These are phyloP conservation scores for Sebastes wilsoni DNA, from an alignment of 2,797 vertebrate species.

Conservation along the genomic window DNA sequence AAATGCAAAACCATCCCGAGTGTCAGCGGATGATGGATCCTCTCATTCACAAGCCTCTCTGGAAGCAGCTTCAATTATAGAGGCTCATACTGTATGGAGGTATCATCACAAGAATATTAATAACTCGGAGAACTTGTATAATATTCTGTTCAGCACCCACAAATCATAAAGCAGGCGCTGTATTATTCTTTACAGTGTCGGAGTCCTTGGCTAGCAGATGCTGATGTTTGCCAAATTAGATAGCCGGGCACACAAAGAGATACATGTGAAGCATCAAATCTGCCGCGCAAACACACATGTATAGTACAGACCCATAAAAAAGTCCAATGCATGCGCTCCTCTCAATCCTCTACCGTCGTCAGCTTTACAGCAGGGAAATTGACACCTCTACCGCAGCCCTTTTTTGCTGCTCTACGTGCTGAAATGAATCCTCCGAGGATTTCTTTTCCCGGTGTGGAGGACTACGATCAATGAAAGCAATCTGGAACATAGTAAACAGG, in stretches of 20 bases:
- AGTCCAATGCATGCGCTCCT: background rate
- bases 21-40: conserved; percentile 21
- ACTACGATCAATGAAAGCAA: conserved; percentile 80
- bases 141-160: background rate
- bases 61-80: background rate
- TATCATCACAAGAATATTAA: conserved; percentile 11
- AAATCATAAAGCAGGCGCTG: conserved; percentile 9
- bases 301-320: conserved; percentile 1
- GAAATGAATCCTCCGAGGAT: conserved; percentile 66
- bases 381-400: conserved; percentile 29
- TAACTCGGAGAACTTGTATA: background rate
- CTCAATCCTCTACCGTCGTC: conserved; percentile 4
- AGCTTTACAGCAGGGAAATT: conserved; percentile 22
- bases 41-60: conserved; percentile 1
- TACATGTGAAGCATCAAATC: background rate
- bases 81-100: conserved; percentile 3
- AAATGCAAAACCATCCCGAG: background rate
- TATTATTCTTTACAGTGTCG: conserved; percentile 6
- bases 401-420: conserved; percentile 18
- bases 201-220: conserved; percentile 13
- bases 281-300: background rate
- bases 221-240: conserved; percentile 40
- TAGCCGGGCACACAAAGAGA: background rate
- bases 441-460: conserved; percentile 41
- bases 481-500: conserved; percentile 73